Evolutionary conservation across 1,140 invertebrate genomes (phyloP).

Genomic region (Calliopsis andreniformis): DNA sequence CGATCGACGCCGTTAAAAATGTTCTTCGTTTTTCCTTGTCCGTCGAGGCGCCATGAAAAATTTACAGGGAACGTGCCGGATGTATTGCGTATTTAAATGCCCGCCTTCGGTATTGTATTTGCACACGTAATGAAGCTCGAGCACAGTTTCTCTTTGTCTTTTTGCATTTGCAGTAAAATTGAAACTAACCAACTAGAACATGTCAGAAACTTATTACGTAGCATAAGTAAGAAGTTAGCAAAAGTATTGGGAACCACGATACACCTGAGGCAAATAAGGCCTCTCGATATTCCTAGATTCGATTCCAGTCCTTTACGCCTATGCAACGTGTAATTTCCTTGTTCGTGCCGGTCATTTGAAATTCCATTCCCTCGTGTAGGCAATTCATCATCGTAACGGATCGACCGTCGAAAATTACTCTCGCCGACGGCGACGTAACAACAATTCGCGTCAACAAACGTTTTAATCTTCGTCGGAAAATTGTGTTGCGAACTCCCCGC

Average conservation of each 20-base stretch:
- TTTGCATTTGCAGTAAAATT: no score
- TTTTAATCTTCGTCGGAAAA: slow-evolving; percentile 20
- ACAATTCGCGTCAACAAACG: background rate
- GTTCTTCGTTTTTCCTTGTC: background rate
- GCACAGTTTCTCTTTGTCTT: background rate
- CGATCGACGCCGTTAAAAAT: background rate
- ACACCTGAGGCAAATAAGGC: background rate
- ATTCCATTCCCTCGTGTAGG: slow-evolving; percentile 14
- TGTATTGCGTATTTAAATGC: no score
- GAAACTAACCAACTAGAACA: no score
- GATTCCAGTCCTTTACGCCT: background rate
- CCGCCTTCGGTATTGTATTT: background rate
- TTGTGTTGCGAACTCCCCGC: background rate
- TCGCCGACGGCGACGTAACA: background rate
- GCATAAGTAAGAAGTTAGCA: no score
- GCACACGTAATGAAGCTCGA: background rate
- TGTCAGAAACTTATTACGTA: no score
- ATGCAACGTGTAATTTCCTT: slow-evolving; percentile 13
- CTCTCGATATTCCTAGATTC: background rate
- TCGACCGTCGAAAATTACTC: slow-evolving; percentile 8
- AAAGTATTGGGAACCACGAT: background rate
- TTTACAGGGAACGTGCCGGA: background rate
- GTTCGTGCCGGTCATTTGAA: background rate
- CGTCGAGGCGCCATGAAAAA: background rate
- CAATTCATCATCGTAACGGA: slow-evolving; percentile 31